These are phyloP conservation scores for Drosophila mettleri DNA, from an alignment of 2,888 invertebrate genomes.

Conservation along the genomic window DNA sequence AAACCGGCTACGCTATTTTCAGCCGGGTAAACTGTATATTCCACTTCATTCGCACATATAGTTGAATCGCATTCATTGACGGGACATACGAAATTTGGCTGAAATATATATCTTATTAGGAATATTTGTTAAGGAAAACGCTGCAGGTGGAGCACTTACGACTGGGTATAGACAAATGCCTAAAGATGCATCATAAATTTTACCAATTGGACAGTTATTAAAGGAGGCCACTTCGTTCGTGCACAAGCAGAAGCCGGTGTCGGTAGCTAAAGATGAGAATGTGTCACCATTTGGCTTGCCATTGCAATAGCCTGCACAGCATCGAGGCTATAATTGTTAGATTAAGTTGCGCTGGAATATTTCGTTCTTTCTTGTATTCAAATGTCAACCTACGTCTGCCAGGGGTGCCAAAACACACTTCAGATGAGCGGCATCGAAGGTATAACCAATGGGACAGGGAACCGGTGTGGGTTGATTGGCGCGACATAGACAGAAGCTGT, in stretches of 20 bases:
- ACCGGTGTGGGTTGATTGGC: conserved; percentile 54
- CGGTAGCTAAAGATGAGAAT: conserved; percentile 48
- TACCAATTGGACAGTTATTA: conserved; percentile 39
- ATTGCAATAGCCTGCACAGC: conserved; percentile 59
- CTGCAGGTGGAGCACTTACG: background rate
- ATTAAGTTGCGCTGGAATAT: background rate
- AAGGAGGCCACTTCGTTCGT: conserved; percentile 35
- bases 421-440: conserved; percentile 41
- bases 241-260: conserved; percentile 71
- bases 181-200: conserved; percentile 24
- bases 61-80: conserved; percentile 44
- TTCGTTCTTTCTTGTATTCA: too few species aligned
- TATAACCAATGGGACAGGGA: conserved; percentile 70
- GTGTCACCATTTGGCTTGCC: conserved; percentile 24
- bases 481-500: conserved; percentile 78
- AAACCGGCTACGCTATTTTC: conserved; percentile 47
- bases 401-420: conserved; percentile 35
- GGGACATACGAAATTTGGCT: conserved; percentile 15
- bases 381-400: conserved; percentile 57
- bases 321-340: conserved; percentile 57
- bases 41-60: conserved; percentile 14
- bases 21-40: conserved; percentile 31
- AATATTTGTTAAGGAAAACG: background rate
- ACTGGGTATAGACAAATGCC: conserved; percentile 22
- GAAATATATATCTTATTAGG: background rate